Conservation (phyloP, 2,888 invertebrate genomes). For the Mythimna pallens region DNA sequence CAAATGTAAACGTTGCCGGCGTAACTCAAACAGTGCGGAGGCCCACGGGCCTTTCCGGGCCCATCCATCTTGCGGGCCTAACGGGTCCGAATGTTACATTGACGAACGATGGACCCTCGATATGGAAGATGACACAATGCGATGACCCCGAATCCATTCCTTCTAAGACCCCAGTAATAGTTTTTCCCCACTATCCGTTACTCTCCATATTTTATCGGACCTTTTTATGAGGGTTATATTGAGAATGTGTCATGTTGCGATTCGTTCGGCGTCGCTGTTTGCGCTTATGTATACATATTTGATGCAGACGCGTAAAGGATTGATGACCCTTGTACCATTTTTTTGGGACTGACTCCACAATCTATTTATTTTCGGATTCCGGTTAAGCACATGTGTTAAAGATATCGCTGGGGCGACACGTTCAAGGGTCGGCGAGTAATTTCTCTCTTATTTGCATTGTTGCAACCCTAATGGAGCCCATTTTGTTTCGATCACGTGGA, state of each 20-base stretch:
- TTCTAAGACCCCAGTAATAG: slow-evolving; percentile 80
- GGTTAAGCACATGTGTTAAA: slow-evolving; percentile 59
- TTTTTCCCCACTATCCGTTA: slow-evolving; percentile 80
- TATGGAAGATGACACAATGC: slow-evolving; percentile 87
- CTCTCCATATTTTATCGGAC: slow-evolving; percentile 85
- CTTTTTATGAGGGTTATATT: slow-evolving; percentile 85
- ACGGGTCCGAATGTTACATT: slow-evolving; percentile 74
- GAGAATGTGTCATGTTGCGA: slow-evolving; percentile 81
- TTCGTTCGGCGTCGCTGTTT: slow-evolving; percentile 73
- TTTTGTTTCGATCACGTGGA: slow-evolving; percentile 79
- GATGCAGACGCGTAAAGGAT: slow-evolving; percentile 83
- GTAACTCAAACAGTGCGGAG: slow-evolving; percentile 68
- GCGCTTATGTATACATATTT: slow-evolving; percentile 82
- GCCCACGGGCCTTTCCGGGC: slow-evolving; percentile 61
- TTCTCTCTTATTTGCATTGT: slow-evolving; percentile 68
- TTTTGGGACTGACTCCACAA: slow-evolving; percentile 75
- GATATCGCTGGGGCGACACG: slow-evolving; percentile 37
- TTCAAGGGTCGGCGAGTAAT: slow-evolving; percentile 30
- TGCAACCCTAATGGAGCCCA: slow-evolving; percentile 73
- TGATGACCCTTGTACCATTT: slow-evolving; percentile 80
- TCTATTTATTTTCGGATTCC: slow-evolving; percentile 75
- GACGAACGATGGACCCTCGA: slow-evolving; percentile 83
- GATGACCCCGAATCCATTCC: slow-evolving; percentile 86
- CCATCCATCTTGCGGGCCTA: slow-evolving; percentile 79
- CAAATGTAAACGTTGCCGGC: slow-evolving; percentile 76